Conservation (phyloP, 1,140 invertebrate genomes). For the Gryon sp. region DNA sequence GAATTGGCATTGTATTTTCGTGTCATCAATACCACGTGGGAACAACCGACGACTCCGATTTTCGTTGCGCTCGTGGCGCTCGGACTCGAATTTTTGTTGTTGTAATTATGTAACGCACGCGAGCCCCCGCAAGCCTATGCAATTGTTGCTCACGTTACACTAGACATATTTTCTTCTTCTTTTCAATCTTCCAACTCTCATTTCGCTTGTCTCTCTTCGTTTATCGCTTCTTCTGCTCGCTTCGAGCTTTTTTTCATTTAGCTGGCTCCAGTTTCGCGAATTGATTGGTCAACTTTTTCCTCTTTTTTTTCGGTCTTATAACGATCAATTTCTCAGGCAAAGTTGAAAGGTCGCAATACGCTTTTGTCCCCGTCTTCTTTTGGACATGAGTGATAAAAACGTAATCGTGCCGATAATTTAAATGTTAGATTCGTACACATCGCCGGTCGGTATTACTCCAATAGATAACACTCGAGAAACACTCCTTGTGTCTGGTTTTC, state of each 20-base stretch:
- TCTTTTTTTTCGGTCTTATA: too few species aligned
- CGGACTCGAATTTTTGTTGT: slow-evolving; percentile 1
- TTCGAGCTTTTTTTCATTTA: too few species aligned
- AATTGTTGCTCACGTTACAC: too few species aligned
- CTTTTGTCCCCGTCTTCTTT: too few species aligned
- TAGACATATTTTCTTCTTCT: too few species aligned
- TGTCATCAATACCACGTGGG: slow-evolving; percentile 23
- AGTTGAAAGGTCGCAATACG: slow-evolving; percentile 19
- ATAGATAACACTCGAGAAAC: not conserved
- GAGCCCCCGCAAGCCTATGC: not conserved
- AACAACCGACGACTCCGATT: slow-evolving; percentile 14
- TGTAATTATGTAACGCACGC: slow-evolving; percentile 20
- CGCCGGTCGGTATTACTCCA: slow-evolving; percentile 6
- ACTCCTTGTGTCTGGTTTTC: too few species aligned
- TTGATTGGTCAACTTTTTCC: too few species aligned
- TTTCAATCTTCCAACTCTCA: too few species aligned
- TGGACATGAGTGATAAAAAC: slow-evolving; percentile 4
- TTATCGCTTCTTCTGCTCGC: too few species aligned
- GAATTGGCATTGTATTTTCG: slow-evolving; percentile 2
- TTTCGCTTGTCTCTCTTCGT: too few species aligned
- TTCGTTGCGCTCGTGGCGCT: slow-evolving; percentile 17
- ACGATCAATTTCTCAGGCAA: not conserved
- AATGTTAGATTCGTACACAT: slow-evolving; percentile 5
- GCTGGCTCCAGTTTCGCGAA: too few species aligned
- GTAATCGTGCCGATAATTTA: slow-evolving; percentile 17